Evolutionary conservation across 2,113 vertebrate species (phyloP).

Genomic region (Macrotis lagotis): DNA sequence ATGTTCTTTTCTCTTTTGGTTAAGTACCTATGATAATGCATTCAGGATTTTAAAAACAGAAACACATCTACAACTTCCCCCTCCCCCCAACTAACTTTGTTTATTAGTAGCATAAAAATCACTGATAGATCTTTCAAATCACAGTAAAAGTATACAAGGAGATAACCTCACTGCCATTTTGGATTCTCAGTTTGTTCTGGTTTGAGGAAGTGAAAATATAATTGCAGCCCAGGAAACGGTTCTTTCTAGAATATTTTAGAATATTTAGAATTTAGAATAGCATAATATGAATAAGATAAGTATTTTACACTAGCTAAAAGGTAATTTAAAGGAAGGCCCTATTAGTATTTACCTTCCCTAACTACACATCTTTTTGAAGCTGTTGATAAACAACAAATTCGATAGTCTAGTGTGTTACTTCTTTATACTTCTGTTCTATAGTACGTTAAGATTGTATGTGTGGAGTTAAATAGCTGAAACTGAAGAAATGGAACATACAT

Average conservation of each 20-base stretch:
- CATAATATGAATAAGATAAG: background rate
- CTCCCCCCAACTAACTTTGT: background rate
- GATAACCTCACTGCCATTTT: background rate
- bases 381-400: background rate
- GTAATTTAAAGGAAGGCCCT: background rate
- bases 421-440: background rate
- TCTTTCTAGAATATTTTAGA: background rate
- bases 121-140: background rate
- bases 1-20: background rate
- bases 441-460: background rate
- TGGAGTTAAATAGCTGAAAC: background rate
- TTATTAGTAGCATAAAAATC: background rate
- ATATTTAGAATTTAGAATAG: background rate
- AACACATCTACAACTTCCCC: background rate
- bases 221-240: background rate
- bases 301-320: background rate
- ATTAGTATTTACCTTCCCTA: background rate
- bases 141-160: background rate
- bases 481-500: conserved; percentile 92
- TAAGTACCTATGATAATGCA: background rate
- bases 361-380: background rate
- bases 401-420: background rate
- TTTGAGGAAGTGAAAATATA: background rate
- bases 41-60: background rate
- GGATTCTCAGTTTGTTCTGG: background rate